These are phyloP conservation scores for Cabera pusaria DNA, from an alignment of 2,888 invertebrate genomes.

Conservation along the genomic window DNA sequence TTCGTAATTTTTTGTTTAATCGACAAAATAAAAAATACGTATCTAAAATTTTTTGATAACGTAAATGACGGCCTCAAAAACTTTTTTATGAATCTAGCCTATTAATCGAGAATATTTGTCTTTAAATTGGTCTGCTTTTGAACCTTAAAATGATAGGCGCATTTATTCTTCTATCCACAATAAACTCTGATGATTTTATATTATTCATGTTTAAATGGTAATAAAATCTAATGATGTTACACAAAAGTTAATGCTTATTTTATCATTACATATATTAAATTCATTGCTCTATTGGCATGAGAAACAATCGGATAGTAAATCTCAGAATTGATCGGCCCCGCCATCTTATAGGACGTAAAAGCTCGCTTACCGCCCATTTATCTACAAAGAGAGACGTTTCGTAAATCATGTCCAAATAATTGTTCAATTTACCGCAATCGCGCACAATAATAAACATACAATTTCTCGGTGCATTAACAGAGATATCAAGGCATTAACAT, in stretches of 20 bases:
- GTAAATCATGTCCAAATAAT: slow-evolving; percentile 39
- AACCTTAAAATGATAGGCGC: too few relatives aligned
- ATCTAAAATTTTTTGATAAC: too few relatives aligned
- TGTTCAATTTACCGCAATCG: slow-evolving; percentile 37
- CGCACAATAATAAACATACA: slow-evolving; percentile 45
- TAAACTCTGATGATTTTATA: too few relatives aligned
- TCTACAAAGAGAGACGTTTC: slow-evolving; percentile 27
- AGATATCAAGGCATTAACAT: slow-evolving; percentile 64
- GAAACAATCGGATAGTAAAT: slow-evolving; percentile 19
- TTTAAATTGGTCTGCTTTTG: too few relatives aligned
- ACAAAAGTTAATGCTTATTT: neutral
- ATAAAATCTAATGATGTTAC: too few relatives aligned
- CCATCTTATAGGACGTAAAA: slow-evolving; percentile 14
- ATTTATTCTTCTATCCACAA: too few relatives aligned
- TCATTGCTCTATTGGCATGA: slow-evolving; percentile 6
- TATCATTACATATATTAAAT: slow-evolving; percentile 10
- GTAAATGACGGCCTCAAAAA: too few relatives aligned
- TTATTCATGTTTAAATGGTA: too few relatives aligned
- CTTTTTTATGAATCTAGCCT: too few relatives aligned
- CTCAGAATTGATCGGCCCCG: slow-evolving; percentile 11
- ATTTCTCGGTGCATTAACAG: slow-evolving; percentile 55
- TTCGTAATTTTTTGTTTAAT: too few relatives aligned
- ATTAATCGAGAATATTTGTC: too few relatives aligned
- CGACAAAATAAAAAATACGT: too few relatives aligned
- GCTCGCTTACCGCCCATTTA: slow-evolving; percentile 23